Conservation (phyloP, 2,113 vertebrate species). For the Lophotis ruficrista region DNA sequence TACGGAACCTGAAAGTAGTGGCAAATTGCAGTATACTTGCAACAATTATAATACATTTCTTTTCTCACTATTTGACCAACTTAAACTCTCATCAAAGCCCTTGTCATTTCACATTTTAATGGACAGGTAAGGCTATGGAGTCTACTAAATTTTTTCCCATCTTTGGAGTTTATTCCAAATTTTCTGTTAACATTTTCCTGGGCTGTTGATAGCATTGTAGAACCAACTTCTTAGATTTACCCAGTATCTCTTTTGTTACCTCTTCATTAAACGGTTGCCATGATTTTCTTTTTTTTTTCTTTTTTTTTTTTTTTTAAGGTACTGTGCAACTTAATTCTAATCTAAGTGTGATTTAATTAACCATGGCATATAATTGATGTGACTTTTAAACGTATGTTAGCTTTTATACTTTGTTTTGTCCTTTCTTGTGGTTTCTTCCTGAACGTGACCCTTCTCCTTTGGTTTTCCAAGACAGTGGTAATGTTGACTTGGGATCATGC, state of each 20-base stretch:
- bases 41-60: background rate
- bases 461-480: background rate
- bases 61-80: background rate
- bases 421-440: background rate
- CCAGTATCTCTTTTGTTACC: background rate
- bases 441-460: background rate
- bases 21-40: background rate
- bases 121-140: background rate
- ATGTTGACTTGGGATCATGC: background rate
- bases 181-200: background rate
- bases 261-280: background rate
- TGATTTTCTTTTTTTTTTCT: background rate
- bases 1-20: background rate
- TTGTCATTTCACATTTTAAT: background rate
- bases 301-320: background rate
- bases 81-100: background rate
- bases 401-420: background rate
- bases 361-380: background rate
- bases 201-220: background rate
- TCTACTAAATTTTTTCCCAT: rapidly evolving
- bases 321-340: background rate
- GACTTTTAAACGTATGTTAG: background rate
- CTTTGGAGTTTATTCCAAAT: background rate
- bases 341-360: background rate
- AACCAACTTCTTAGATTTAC: background rate